Percentiles rank a stretch among this genome's conserved stretches.
Conservation (phyloP, 2,797 vertebrate genomes). For the Novumbra hubbsi region DNA sequence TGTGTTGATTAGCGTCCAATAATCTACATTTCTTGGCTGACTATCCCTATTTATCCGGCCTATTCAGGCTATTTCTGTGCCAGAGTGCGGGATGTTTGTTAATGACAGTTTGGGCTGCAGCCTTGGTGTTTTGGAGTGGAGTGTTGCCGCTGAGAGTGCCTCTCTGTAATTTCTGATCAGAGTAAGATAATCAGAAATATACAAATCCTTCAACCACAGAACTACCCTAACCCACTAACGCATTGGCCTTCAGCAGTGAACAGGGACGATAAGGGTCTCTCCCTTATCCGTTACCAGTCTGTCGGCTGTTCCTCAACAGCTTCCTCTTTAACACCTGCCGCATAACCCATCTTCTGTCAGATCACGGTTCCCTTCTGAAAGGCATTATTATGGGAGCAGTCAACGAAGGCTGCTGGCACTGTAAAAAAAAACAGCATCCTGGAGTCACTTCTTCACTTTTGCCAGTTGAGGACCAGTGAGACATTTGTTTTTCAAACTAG, state of each 20-base stretch:
- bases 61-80: conserved; percentile 10
- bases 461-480: too few relatives aligned
- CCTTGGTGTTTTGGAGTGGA: conserved; percentile 35
- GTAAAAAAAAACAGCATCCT: too few relatives aligned
- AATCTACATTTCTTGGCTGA: conserved; percentile 54
- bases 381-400: neutral
- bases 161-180: conserved; percentile 52
- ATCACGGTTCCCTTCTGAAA: neutral
- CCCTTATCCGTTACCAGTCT: neutral
- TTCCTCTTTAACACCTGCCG: too few relatives aligned
- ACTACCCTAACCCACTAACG: neutral
- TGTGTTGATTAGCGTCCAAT: conserved; percentile 58
- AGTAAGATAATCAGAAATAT: conserved; percentile 43
- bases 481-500: too few relatives aligned
- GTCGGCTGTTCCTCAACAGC: neutral
- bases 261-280: too few relatives aligned
- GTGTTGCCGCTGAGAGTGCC: conserved; percentile 30
- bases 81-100: neutral
- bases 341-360: neutral
- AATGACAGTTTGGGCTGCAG: conserved; percentile 28
- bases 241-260: neutral
- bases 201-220: conserved; percentile 15
- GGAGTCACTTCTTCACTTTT: too few relatives aligned
- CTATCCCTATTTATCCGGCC: conserved; percentile 52
- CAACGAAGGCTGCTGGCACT: neutral